Base-by-base conservation (phyloP, 2,888 invertebrate species). In the Leucozona laternaria region DNA sequence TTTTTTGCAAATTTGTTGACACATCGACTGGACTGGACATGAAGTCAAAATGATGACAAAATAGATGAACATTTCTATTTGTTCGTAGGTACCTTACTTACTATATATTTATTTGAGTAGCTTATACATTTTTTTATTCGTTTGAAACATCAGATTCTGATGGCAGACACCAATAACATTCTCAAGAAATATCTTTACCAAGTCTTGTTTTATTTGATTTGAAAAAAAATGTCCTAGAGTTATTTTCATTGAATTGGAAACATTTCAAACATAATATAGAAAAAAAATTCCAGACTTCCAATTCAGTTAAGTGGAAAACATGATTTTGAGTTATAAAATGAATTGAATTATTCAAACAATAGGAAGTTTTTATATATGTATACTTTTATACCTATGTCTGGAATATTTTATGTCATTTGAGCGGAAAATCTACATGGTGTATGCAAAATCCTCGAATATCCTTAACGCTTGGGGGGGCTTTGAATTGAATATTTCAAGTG, bases 401-500 rank as follows among this genome's bases (percentile, higher is more conserved):
- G 10, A 55, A 55, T 28, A 50, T n/a, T 50, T 55, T 31, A 17
- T 28, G 28, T 17, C n/a, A 28, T 57, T 60, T 7, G 22, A 60
- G 58, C 7, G 37, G 58, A 60, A 37, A 60, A 37, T 60, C 15
- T 22, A 34, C 58, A 60, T 50, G 11, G 43, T 43, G n/a, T 43
- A 6, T 43, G 43, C 0, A 43, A 43, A 15, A 43, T 43, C 6
- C 17, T 45, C n/a, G 43, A 45, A 45, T 45, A 7, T 8, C 15
- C 7, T 43, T 43, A 45, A 2, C 17, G 8, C 3, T 17, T 3
- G 17, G 17, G 8, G 17, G 17, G 8, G 31, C 13, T 66, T n/a
- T 50, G 31, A 50, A 66, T 31, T 66, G 66, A 50, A 66, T 34
- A 20, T 22, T 50, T 43, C 66, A 48, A 31, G 15, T 66, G 66